Evolutionary conservation across 2,797 vertebrate genomes (phyloP), one percentile per base, ranked within the genome.

Genomic region (Smutsia gigantea): DNA sequence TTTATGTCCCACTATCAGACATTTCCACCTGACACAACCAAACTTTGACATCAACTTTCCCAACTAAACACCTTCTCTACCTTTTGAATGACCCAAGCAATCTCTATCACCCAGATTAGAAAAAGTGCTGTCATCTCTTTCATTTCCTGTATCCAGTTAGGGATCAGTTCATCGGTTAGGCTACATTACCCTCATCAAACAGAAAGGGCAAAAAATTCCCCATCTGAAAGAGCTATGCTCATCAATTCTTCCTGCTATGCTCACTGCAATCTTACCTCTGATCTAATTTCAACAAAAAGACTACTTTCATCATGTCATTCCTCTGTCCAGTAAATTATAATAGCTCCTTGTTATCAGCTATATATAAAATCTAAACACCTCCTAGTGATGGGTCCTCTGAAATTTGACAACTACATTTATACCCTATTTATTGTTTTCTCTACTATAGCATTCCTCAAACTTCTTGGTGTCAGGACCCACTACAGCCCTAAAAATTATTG

Each of bases 371-470:
- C 42, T 95, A 94, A 90, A 82, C 21, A 71, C 7, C 25, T 23
- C 25, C 25, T 69, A 72, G n/a, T 57, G 29, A 88, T 39, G n/a
- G 12, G 23, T 63, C 37, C 55, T 93, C 37, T 83, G 64, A 93
- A 95, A 90, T 78, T 37, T 87, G 37, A 79, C 27, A 77, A 89
- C 34, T 53, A 79, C 37, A 9, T 84, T 95, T 13, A 89, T 4
- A 94, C 0, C 15, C 23, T 88, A 42, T 61, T 94, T 92, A 94
- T 14, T 92, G 55, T 68, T 92, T 96, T 90, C 31, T 77, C 66
- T 68, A 83, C 69, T 59, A 61, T 1, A 37, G 31, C 27, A 92
- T 74, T 94, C 95, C 31, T 87, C 75, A 79, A 49, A 23, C 21
- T 55, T 94, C 89, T 78, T 84, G 51, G 21, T 92, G 46, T 77